Percentiles rank a stretch among this genome's conserved stretches.
These are phyloP conservation scores for Sebastolobus altivelis DNA, from an alignment of 2,797 vertebrate species.

Conservation along the genomic window DNA sequence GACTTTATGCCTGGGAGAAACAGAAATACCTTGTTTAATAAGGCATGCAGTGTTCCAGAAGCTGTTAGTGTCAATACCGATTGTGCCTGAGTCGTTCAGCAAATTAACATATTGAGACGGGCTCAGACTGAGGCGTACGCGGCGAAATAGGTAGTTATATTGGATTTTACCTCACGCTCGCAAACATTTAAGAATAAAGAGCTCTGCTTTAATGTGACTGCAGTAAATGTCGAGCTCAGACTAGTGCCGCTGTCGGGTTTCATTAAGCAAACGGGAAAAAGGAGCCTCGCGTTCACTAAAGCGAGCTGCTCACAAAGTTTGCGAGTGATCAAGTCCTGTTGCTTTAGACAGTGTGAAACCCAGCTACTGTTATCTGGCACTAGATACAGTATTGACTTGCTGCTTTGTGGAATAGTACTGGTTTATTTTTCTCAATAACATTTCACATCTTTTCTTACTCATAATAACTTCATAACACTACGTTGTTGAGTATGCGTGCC, in stretches of 20 bases:
- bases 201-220: conserved; percentile 47
- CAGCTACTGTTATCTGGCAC: conserved; percentile 11
- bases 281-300: conserved; percentile 10
- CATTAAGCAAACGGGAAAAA: conserved; percentile 52
- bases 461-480: neutral
- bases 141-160: conserved; percentile 4
- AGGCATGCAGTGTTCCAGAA: neutral
- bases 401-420: neutral
- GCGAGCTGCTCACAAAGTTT: conserved; percentile 35
- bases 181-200: conserved; percentile 50
- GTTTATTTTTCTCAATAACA: neutral
- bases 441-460: neutral
- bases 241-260: conserved; percentile 66
- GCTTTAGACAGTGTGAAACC: conserved; percentile 9
- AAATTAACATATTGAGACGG: conserved; percentile 23
- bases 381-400: neutral
- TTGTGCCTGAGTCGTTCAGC: neutral
- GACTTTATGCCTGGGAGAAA: neutral
- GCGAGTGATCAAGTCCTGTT: neutral
- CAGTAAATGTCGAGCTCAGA: conserved; percentile 39
- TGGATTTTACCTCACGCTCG: conserved; percentile 34
- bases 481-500: neutral
- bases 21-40: neutral
- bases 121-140: conserved; percentile 3
- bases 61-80: conserved; percentile 1